phyloP scores from a whole-genome alignment of 2,888 invertebrate genomes.

The Eupithecia inturbata region DNA sequence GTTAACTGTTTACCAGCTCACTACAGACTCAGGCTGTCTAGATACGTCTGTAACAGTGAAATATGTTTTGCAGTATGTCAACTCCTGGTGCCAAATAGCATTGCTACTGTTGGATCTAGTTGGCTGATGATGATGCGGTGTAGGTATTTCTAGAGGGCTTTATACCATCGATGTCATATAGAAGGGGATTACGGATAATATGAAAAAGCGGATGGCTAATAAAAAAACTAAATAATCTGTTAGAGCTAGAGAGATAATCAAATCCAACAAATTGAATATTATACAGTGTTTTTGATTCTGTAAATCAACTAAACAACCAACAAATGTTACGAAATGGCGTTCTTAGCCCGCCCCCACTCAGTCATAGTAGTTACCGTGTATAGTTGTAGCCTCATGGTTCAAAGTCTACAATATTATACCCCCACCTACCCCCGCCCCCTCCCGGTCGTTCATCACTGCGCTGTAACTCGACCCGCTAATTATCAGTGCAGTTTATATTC shows the following conservation, averaged over 20 bases:
- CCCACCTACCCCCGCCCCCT: slow-evolving; percentile 19
- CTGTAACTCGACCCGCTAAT: slow-evolving; percentile 48
- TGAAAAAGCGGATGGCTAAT: too few species aligned
- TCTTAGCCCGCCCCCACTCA: too few species aligned
- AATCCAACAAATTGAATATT: too few species aligned
- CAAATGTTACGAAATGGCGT: too few species aligned
- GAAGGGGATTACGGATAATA: too few species aligned
- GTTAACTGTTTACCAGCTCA: slow-evolving; percentile 33
- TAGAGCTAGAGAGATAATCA: too few species aligned
- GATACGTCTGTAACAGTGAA: slow-evolving; percentile 27
- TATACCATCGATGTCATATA: too few species aligned
- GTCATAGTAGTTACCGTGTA: neutral
- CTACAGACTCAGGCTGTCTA: slow-evolving; percentile 33
- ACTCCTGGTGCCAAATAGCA: neutral
- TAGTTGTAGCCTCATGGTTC: neutral
- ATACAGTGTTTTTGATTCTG: too few species aligned
- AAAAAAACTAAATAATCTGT: too few species aligned
- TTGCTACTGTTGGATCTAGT: neutral
- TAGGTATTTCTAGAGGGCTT: neutral
- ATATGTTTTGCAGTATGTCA: neutral
- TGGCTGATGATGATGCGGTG: neutral
- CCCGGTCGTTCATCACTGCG: slow-evolving; percentile 47
- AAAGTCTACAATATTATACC: slow-evolving; percentile 37
- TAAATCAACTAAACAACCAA: too few species aligned
- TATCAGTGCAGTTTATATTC: slow-evolving; percentile 52